A percentile compares a stretch with the other conserved stretches of the same genome.
Conservation (phyloP, 2,797 vertebrate species). For the Lacerta viridis region DNA sequence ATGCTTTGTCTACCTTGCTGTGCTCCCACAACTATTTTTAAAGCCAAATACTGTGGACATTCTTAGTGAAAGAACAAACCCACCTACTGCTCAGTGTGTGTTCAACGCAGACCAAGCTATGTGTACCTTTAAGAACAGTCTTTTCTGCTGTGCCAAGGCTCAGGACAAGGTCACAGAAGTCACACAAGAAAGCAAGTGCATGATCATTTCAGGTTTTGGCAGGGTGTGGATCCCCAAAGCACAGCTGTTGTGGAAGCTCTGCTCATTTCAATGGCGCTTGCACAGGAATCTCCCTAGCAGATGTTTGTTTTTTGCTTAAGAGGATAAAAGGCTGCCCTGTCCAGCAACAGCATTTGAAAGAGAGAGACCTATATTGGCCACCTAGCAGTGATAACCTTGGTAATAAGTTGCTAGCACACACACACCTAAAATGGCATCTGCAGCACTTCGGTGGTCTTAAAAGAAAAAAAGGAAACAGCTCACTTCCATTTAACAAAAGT, state of each 20-base stretch:
- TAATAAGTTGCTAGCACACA: neutral
- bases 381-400: neutral
- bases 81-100: constrained; percentile 87
- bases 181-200: constrained; percentile 10
- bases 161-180: constrained; percentile 80
- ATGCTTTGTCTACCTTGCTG: constrained; percentile 79
- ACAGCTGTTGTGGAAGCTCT: too few species aligned
- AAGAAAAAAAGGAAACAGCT: neutral
- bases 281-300: neutral
- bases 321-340: neutral
- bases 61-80: constrained; percentile 87
- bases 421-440: neutral
- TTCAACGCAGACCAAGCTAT: constrained; percentile 79
- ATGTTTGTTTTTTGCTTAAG: neutral
- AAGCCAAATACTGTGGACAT: constrained; percentile 89
- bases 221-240: too few species aligned
- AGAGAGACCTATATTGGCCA: too few species aligned
- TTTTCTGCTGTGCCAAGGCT: constrained; percentile 69
- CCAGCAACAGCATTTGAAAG: neutral
- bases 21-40: constrained; percentile 84
- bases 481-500: neutral
- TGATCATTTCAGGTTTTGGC: neutral
- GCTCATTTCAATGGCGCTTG: neutral
- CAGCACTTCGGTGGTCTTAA: neutral
- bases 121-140: constrained; percentile 73